A percentile compares a stretch with the other conserved stretches of the same genome.
These are phyloP conservation scores for Paracentrotus lividus DNA, from an alignment of 53 echinoderm and acorn worm species.

Conservation along the genomic window DNA sequence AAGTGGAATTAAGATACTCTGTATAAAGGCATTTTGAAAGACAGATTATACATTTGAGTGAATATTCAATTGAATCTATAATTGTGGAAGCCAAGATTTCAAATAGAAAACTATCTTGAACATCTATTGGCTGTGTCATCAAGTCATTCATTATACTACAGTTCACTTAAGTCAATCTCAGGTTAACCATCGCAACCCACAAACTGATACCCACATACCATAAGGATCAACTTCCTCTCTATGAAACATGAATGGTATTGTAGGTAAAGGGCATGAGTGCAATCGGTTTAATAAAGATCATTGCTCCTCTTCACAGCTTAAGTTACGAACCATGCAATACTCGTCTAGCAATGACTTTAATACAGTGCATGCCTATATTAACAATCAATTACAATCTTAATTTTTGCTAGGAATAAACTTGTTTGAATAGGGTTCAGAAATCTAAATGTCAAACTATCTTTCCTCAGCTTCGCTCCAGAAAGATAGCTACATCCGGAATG, in stretches of 20 bases:
- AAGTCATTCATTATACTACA: neutral
- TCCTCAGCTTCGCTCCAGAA: no score
- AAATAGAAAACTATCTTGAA: neutral
- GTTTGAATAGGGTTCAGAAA: no score
- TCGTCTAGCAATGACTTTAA: neutral
- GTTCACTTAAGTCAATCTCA: neutral
- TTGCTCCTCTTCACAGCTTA: neutral
- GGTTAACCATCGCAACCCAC: neutral
- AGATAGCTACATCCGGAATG: no score
- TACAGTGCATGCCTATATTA: no score
- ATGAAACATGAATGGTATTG: neutral
- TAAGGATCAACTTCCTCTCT: neutral
- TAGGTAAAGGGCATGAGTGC: neutral
- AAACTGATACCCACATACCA: constrained; percentile 8
- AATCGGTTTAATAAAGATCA: constrained; percentile 6
- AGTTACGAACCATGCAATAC: neutral
- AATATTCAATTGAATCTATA: neutral
- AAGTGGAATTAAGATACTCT: neutral
- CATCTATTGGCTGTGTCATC: neutral
- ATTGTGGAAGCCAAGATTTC: neutral
- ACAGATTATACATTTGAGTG: neutral
- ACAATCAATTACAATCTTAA: no score
- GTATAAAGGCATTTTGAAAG: constrained; percentile 5
- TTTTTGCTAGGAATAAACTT: no score
- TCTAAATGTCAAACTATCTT: no score